Base-by-base conservation (phyloP, 1,140 invertebrate genomes). In the Bombus affinis region DNA sequence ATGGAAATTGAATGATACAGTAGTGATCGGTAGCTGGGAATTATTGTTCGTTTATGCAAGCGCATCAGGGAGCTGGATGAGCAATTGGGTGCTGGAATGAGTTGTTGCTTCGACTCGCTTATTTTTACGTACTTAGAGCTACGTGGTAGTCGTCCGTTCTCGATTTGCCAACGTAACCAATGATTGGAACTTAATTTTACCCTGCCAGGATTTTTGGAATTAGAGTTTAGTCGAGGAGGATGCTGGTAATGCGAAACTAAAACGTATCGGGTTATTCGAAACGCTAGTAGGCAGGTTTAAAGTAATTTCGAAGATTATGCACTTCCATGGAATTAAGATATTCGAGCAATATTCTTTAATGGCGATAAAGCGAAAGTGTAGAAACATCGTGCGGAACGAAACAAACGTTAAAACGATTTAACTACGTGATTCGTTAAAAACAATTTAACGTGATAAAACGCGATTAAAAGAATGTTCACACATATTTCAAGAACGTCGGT, bases 1-100 rank as follows among this genome's bases (percentile, higher is more conserved):
- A 47, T 47, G 62, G 44, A 47, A 70, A 80, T 80, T 53, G 68
- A 81, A 72, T n/a, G 66, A 81, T 59, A 32, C 47, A 42, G n/a
- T 53, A 53, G 47, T 53, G 47, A n/a, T 37, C 39, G 39, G 6
- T 15, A 22, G 28, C 18, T 42, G 76, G 35, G 25, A 25, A 65
- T 22, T n/a, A 32, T 35, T 22, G 68, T 65, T 13, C 44, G 22
- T 15, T 47, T 35, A 10, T 22, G 35, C 42, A 28, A 47, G 8
- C 28, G 15, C 39, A 44, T 32, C 39, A 22, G 22, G 13, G 42
- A 73, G 6, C 28, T 53, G 47, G 47, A 53, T 53, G 47, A 53
- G 47, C 72, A 15, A 73, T 73, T 22, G 42, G n/a, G 37, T n/a
- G 65, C 2, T 53, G 13, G 3, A 53, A 18, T 39, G 44, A 47